Percentiles rank a stretch among this genome's conserved stretches.
These are phyloP conservation scores for Apteryx mantelli DNA, from an alignment of 2,113 vertebrate species.

Conservation along the genomic window DNA sequence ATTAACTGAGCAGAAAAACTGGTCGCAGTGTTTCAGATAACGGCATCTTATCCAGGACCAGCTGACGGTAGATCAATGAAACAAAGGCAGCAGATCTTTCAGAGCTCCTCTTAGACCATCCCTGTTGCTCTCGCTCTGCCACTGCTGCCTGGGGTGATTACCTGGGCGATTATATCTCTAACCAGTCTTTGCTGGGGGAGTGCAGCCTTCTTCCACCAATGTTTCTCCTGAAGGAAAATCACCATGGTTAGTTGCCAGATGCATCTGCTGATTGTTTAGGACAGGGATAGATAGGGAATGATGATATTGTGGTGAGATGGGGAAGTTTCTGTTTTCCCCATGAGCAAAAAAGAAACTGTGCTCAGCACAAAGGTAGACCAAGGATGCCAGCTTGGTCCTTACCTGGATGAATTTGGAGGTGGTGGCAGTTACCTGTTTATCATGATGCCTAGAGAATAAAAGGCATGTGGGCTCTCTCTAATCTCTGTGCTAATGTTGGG, in stretches of 20 bases:
- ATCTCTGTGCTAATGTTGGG: not conserved
- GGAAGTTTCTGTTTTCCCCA: slow-evolving; percentile 21
- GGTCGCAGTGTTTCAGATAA: not conserved
- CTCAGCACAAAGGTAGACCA: not conserved
- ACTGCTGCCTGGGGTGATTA: not conserved
- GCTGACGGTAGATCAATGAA: not conserved
- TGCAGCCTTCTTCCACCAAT: not conserved
- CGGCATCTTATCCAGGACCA: not conserved
- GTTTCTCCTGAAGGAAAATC: not conserved
- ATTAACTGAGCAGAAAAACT: not conserved
- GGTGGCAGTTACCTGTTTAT: not conserved
- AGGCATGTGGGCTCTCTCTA: not conserved
- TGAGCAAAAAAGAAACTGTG: fast-evolving
- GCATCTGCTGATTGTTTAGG: not conserved
- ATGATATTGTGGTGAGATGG: slow-evolving; percentile 5
- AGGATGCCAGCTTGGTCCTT: not conserved
- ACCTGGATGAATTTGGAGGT: not conserved
- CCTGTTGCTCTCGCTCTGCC: not conserved
- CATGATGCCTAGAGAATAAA: not conserved
- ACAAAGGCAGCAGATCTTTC: not conserved
- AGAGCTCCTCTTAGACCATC: not conserved
- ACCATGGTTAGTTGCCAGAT: not conserved
- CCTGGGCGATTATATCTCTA: not conserved
- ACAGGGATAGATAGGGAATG: fast-evolving
- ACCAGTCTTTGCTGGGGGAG: not conserved